Evolutionary conservation across 64 coral and sea anemone species (phyloP), one percentile per base, ranked within the genome.

Genomic region (Platygyra sinensis): DNA sequence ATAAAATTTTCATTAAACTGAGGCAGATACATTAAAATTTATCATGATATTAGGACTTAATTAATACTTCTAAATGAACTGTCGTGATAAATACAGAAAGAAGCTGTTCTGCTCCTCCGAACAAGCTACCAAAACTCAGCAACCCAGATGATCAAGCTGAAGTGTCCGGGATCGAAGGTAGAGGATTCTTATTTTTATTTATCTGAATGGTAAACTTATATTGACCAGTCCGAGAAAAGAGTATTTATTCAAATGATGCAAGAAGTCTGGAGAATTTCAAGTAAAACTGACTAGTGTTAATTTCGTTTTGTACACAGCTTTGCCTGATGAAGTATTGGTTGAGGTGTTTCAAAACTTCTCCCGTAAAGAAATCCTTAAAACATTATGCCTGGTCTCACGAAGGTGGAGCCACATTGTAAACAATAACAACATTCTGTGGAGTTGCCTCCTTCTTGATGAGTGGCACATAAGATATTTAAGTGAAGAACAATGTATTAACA

Each of bases 221-320:
- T 76, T 17, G 87, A 49, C 74, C 87, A 89, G 87, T 49, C 42
- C 15, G 10, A 89, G 18, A 1, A 67, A 89, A 78, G 20, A 79
- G 87, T 89, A 89, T 36, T 86, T 86, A 78, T 89, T 89, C 87
- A 24, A 89, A 89, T 49, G 87, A 50, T 89, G 25, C 87, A 89
- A 89, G 69, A 89, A 65, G 87, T 89, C 74, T 60, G 11, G 73
- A 18, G 75, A 89, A 79, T 89, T 89, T 59, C 87, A 78, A 79
- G 18, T 89, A 89, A 89, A 16, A 89, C 57, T 89, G 74, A 89
- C 87, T 65, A 33, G 74, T 89, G 77, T 63, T 88, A 87, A 76
- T 89, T 78, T 89, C 87, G 87, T 89, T 89, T 89, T 89, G 87
- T 79, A 78, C 87, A 89, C 87, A 89, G 87, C 87, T 89, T 89